Percentiles rank a stretch among this genome's conserved stretches.
phyloP scores from a whole-genome alignment of 1,140 invertebrate genomes.

The Portunus trituberculatus region DNA sequence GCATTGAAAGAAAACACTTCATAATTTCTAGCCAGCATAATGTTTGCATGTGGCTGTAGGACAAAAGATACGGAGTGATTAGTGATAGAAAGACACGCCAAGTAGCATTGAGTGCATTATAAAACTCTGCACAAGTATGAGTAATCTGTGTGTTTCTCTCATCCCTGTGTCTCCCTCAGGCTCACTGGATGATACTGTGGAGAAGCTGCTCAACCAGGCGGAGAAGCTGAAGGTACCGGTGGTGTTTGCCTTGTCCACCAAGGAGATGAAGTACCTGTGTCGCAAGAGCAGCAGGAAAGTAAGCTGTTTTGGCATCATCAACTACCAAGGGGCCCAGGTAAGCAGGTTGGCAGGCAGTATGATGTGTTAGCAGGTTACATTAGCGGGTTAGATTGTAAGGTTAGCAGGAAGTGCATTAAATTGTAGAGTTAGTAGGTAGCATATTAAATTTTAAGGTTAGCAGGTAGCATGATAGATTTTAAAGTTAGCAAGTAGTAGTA shows the following conservation, averaged over 20 bases:
- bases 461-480: not conserved
- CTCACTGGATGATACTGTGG: constrained; percentile 81
- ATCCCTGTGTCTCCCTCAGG: constrained; percentile 29
- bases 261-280: constrained; percentile 82
- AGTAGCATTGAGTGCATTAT: no score
- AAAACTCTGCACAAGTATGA: no score
- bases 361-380: not conserved
- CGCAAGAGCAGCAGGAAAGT: constrained; percentile 82
- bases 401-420: not conserved
- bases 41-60: no score
- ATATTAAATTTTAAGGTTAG: not conserved
- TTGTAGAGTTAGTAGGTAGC: not conserved
- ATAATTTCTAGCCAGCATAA: no score
- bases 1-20: no score
- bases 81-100: no score
- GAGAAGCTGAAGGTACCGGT: constrained; percentile 81
- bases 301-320: constrained; percentile 83
- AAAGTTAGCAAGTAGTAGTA: not conserved
- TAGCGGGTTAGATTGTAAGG: not conserved
- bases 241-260: constrained; percentile 82
- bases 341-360: not conserved
- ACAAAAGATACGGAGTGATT: no score
- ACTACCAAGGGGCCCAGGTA: constrained; percentile 84
- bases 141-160: no score
- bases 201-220: constrained; percentile 81